phyloP scores from a whole-genome alignment of 2,888 invertebrate genomes.

The Podotricha telesiphe region DNA sequence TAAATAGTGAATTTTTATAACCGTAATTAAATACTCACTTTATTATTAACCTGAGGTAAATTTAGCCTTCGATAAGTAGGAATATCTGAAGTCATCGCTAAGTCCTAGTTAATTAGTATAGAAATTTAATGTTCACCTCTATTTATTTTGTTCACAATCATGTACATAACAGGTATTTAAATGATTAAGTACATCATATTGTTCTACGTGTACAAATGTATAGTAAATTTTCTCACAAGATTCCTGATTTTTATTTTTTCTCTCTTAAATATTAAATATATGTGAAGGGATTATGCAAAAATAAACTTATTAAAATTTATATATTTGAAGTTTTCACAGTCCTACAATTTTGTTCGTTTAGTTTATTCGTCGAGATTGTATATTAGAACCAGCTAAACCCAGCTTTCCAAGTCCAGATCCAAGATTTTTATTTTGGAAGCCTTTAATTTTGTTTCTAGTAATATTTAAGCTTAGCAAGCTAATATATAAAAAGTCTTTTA shows the following conservation, averaged over 20 bases:
- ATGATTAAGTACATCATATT: conserved; percentile 72
- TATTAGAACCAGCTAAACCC: no score
- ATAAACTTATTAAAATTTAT: no score
- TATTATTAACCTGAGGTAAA: conserved; percentile 50
- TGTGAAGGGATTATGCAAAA: no score
- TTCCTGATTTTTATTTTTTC: conserved; percentile 35
- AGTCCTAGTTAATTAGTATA: conserved; percentile 57
- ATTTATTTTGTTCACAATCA: conserved; percentile 74
- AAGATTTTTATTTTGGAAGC: no score
- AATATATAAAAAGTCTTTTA: no score
- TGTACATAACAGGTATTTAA: conserved; percentile 71
- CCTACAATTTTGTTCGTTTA: no score
- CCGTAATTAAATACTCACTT: conserved; percentile 60
- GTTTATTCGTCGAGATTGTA: no score
- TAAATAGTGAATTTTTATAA: conserved; percentile 57
- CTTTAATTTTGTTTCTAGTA: no score
- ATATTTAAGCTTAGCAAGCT: no score
- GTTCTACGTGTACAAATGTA: conserved; percentile 79
- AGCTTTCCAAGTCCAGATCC: no score
- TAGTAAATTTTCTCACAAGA: conserved; percentile 61
- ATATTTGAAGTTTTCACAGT: no score
- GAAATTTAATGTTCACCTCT: conserved; percentile 69
- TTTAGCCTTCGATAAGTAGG: conserved; percentile 42
- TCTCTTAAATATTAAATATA: not conserved
- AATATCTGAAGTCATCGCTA: conserved; percentile 55